phyloP scores from a whole-genome alignment of 2,113 vertebrate genomes.

The Leiothrix lutea region DNA sequence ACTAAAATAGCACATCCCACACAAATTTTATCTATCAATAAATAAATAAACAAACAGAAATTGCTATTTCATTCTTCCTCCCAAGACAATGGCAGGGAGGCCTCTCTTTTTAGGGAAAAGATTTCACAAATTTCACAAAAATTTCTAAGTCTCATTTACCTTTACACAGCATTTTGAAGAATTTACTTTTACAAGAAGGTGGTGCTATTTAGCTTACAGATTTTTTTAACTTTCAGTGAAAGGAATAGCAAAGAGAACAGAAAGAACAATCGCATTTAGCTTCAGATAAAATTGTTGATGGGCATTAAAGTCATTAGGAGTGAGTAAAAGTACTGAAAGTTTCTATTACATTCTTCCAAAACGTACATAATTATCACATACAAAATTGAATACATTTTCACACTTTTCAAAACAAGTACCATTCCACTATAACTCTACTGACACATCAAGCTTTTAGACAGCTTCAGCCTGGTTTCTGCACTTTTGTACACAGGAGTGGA shows the following conservation, averaged over 20 bases:
- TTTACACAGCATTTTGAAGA: neutral
- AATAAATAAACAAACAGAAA: neutral
- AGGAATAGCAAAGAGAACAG: neutral
- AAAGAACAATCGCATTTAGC: neutral
- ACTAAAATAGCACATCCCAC: neutral
- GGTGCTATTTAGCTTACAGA: neutral
- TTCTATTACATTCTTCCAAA: neutral
- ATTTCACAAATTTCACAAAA: neutral
- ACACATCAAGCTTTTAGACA: neutral
- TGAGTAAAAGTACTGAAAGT: neutral
- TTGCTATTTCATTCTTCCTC: neutral
- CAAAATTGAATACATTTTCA: neutral
- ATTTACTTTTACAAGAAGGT: neutral
- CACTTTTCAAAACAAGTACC: neutral
- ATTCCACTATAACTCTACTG: neutral
- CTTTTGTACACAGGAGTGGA: neutral
- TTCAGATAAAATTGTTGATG: neutral
- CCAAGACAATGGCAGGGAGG: neutral
- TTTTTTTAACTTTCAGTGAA: neutral
- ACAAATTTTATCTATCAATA: neutral
- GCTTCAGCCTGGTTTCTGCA: neutral
- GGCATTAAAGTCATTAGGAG: neutral
- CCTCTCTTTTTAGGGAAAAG: neutral
- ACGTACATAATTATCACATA: neutral
- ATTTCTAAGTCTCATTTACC: neutral